A percentile compares a stretch with the other conserved stretches of the same genome.
These are phyloP conservation scores for Leptinotarsa lineolata DNA, from an alignment of 1,140 invertebrate species.

Conservation along the genomic window DNA sequence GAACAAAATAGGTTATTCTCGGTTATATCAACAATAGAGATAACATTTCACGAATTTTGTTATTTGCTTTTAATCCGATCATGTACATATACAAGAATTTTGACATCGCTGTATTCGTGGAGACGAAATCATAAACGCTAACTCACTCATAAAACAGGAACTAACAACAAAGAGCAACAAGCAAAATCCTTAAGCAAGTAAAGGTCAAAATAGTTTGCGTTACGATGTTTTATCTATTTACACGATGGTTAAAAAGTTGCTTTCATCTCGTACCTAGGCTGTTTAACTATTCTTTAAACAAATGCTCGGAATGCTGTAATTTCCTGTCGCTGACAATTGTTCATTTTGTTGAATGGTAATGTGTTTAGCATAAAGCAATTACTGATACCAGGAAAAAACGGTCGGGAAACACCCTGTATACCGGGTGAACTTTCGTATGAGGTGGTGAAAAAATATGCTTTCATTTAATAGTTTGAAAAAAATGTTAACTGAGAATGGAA, in stretches of 20 bases:
- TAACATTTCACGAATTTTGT: too few species aligned
- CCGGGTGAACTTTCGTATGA: background rate
- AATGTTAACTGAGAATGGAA: too few species aligned
- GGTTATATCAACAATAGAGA: too few species aligned
- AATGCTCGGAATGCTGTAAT: constrained; percentile 16
- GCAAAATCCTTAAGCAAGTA: background rate
- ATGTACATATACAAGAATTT: too few species aligned
- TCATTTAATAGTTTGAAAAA: too few species aligned
- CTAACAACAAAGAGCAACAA: background rate
- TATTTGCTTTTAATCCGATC: too few species aligned
- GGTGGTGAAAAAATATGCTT: too few species aligned
- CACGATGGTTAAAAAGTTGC: constrained; percentile 9
- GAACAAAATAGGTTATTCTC: too few species aligned
- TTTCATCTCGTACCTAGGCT: background rate
- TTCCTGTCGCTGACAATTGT: constrained; percentile 11
- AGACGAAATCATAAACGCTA: background rate
- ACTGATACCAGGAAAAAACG: background rate
- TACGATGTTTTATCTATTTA: constrained; percentile 2
- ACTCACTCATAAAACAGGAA: background rate
- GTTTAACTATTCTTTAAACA: constrained; percentile 18
- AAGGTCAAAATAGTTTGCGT: constrained; percentile 8
- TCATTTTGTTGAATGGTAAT: constrained; percentile 13
- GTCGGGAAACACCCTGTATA: background rate
- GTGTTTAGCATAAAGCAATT: constrained; percentile 9
- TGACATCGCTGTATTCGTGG: background rate